Conservation (phyloP, 2,797 vertebrate species). For the Macroramphosus scolopax region DNA sequence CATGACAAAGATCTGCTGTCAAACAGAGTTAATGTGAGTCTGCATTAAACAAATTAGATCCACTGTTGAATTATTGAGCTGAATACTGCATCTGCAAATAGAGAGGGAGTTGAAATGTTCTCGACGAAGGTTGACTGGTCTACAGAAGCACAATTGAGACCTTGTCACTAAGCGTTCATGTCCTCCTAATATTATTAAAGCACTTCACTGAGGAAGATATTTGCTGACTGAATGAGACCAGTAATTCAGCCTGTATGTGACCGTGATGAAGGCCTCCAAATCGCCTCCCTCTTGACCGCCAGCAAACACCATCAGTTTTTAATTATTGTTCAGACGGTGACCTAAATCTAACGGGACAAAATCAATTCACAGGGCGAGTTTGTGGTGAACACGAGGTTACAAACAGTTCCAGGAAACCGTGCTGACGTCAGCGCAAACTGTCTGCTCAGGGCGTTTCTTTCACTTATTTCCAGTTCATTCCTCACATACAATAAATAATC, state of each 20-base stretch:
- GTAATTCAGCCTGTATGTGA: background rate
- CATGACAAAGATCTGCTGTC: conserved; percentile 44
- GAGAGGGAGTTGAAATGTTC: too few relatives aligned
- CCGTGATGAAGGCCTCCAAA: background rate
- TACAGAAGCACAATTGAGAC: too few relatives aligned
- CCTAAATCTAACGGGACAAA: conserved; percentile 7
- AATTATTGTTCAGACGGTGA: background rate
- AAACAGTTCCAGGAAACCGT: conserved; percentile 26
- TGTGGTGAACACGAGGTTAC: conserved; percentile 2
- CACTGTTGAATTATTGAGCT: too few relatives aligned
- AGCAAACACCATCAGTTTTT: conserved; percentile 1
- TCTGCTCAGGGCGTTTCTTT: conserved; percentile 20
- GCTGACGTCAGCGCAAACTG: conserved; percentile 5
- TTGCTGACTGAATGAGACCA: too few relatives aligned
- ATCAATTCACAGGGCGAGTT: conserved; percentile 14
- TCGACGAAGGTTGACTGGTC: too few relatives aligned
- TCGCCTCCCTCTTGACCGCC: background rate
- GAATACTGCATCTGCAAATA: background rate
- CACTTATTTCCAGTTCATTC: conserved; percentile 20
- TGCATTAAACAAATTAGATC: too few relatives aligned
- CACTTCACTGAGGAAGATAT: background rate
- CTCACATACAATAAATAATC: conserved; percentile 3
- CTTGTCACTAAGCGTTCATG: too few relatives aligned
- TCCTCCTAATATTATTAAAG: too few relatives aligned
- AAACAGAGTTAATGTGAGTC: too few relatives aligned